Base-by-base conservation (phyloP, 2,888 invertebrate genomes). In the Liposcelis brunnea region DNA sequence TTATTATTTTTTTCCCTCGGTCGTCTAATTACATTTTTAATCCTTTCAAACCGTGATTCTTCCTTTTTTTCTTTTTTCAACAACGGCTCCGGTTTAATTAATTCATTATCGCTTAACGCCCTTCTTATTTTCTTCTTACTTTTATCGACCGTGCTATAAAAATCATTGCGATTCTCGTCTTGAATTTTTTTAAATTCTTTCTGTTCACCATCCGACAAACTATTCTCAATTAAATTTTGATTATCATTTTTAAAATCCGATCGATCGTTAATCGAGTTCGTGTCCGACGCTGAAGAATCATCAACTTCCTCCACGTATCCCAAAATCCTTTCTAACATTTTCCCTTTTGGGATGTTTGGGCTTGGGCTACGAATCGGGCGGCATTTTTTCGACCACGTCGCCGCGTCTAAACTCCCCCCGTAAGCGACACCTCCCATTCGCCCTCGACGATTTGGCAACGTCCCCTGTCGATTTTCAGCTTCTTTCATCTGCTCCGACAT, bases 371-470 rank as follows among this genome's bases (percentile, higher is more conserved):
- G 12, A 53, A 7, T 32, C 53, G 40, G 35, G 36, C 48, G 19
- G 33, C 49, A 42, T 7, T 51, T 42, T 49, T 51, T 50, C 21
- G 12, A 19, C 40, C 40, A 40, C 3, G 50, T 49, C n/a, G 57
- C 51, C 1, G 51, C 50, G 32, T 52, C 55, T 26, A 55, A 49
- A 49, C 55, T 58, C 5, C 57, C 59, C 33, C 56, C 56, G 47
- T 61, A 61, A 2, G 55, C 53, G 46, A 58, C 58, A 1, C 55
- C 60, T 3, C 61, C 60, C 4, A 60, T 53, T 49, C 53, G 55
- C 46, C 57, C 58, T 18, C 15, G 7, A 16, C 40, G 15, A 6
- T 6, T 8, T 6, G 40, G 40, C 40, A 40, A 19, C 15, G 40
- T 14, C 15, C 12, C 21, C 7, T 12, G 15, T 6, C 16, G 40